A percentile compares a stretch with the other conserved stretches of the same genome.
These are phyloP conservation scores for Physella acuta DNA, from an alignment of 1,140 invertebrate genomes.

Conservation along the genomic window DNA sequence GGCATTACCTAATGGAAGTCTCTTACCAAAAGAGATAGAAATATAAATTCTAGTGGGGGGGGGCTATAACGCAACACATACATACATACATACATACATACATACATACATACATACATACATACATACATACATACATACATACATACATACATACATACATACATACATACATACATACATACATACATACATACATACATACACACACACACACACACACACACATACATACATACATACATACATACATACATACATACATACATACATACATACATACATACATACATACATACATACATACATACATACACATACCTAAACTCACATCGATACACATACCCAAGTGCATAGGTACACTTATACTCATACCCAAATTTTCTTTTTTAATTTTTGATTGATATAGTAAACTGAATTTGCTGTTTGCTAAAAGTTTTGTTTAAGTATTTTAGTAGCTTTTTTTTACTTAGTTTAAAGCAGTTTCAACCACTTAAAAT, in stretches of 20 bases:
- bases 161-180: neutral
- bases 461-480: too few species aligned
- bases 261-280: neutral
- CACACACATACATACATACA: neutral
- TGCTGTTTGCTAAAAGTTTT: too few species aligned
- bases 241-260: constrained; percentile 4
- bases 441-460: too few species aligned
- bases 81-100: neutral
- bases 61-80: neutral
- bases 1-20: too few species aligned
- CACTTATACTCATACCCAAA: neutral
- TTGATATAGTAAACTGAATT: too few species aligned
- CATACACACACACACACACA: constrained; percentile 2
- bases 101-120: constrained; percentile 1
- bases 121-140: neutral
- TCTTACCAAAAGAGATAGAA: too few species aligned
- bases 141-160: neutral
- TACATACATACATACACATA: neutral
- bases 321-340: neutral
- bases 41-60: too few species aligned
- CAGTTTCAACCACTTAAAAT: too few species aligned
- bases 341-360: neutral
- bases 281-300: neutral
- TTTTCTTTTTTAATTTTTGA: too few species aligned
- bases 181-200: neutral